A percentile compares a stretch with the other conserved stretches of the same genome.
phyloP scores from a whole-genome alignment of 2,797 vertebrate genomes.

The Spea hammondii region DNA sequence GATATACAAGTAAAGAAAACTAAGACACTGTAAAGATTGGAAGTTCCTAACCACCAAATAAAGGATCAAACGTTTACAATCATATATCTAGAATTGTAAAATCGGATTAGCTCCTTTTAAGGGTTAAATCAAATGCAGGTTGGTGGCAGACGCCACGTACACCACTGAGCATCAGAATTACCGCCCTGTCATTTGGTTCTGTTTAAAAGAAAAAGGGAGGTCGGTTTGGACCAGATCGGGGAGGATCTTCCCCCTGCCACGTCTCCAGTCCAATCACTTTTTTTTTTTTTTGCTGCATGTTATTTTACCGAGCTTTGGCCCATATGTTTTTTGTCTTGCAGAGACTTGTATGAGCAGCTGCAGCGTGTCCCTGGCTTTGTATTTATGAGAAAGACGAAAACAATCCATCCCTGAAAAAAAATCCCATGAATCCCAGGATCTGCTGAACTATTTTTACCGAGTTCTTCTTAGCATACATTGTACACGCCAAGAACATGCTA shows the following conservation, averaged over 20 bases:
- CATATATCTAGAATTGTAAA: too few species aligned
- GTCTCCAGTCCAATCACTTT: constrained; percentile 61
- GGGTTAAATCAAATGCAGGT: constrained; percentile 14
- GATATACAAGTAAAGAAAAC: too few species aligned
- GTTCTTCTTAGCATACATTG: too few species aligned
- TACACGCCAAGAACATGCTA: too few species aligned
- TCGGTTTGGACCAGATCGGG: constrained; percentile 59
- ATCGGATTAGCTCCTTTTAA: background rate
- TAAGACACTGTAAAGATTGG: too few species aligned
- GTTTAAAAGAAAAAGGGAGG: constrained; percentile 52
- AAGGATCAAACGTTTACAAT: too few species aligned
- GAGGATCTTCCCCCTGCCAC: constrained; percentile 69
- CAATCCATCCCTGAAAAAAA: constrained; percentile 65
- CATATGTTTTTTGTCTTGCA: constrained; percentile 78
- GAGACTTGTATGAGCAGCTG: constrained; percentile 65
- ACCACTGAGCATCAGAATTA: constrained; percentile 18
- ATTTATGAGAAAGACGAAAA: constrained; percentile 66
- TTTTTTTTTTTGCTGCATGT: constrained; percentile 36
- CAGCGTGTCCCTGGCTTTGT: constrained; percentile 33
- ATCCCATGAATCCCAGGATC: too few species aligned
- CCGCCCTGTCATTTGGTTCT: constrained; percentile 59
- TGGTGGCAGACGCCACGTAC: constrained; percentile 35
- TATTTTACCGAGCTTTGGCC: constrained; percentile 63
- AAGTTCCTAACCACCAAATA: too few species aligned
- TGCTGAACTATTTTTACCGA: too few species aligned